These are phyloP conservation scores for Furnarius figulus DNA, from an alignment of 2,113 vertebrate species.

Conservation along the genomic window DNA sequence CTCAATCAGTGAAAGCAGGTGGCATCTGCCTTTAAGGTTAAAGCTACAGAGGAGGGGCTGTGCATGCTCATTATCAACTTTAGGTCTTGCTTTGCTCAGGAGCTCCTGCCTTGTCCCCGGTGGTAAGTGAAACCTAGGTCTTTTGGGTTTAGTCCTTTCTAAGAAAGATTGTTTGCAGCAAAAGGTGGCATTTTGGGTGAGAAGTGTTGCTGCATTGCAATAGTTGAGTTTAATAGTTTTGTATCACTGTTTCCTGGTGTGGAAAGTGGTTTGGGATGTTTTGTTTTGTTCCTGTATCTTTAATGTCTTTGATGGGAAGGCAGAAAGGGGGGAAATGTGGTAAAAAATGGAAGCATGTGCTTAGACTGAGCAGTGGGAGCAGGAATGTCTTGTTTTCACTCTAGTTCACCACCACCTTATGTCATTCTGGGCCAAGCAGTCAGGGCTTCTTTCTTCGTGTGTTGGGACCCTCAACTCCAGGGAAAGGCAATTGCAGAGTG, in stretches of 20 bases:
- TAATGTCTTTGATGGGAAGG: background rate
- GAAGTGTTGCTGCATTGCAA: rapidly evolving
- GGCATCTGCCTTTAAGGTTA: background rate
- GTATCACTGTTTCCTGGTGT: background rate
- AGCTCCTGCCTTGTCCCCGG: background rate
- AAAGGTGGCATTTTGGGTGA: background rate
- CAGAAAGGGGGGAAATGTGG: background rate
- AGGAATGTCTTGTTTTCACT: background rate
- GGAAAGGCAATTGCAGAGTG: background rate
- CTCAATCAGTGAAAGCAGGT: background rate
- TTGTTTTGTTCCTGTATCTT: background rate
- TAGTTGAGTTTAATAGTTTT: background rate
- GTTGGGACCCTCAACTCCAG: background rate
- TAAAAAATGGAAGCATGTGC: background rate
- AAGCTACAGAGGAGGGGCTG: background rate
- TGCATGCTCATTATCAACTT: background rate
- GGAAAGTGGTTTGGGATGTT: background rate
- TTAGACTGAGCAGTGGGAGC: background rate
- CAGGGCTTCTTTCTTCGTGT: background rate
- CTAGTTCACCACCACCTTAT: rapidly evolving
- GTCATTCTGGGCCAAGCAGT: background rate
- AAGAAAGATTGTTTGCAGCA: background rate
- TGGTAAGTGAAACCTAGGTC: background rate
- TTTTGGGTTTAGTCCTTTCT: background rate
- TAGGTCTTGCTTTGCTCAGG: background rate